Evolutionary conservation across 2,113 vertebrate genomes (phyloP).

Genomic region (Pedionomus torquatus): DNA sequence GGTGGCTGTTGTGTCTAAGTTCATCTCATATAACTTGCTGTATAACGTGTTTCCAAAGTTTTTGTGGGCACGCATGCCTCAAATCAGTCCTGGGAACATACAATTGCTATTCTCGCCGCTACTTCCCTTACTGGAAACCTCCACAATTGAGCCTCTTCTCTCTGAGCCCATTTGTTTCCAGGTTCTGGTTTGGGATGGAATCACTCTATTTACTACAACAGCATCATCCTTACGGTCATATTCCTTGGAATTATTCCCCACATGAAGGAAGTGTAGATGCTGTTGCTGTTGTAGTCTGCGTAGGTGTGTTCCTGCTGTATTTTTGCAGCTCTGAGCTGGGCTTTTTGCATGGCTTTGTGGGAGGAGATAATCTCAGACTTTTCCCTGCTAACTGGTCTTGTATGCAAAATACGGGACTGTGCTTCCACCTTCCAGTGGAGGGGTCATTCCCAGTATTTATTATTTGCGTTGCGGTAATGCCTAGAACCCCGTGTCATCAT

Average conservation of each 20-base stretch:
- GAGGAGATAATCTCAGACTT: neutral
- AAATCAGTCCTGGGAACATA: neutral
- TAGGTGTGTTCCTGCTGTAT: accelerated
- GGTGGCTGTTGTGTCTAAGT: neutral
- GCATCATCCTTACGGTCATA: too few species aligned
- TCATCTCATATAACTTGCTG: neutral
- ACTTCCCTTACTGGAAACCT: neutral
- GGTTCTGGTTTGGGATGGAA: neutral
- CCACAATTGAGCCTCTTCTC: neutral
- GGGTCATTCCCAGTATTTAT: neutral
- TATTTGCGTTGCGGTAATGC: neutral
- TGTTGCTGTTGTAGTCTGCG: neutral
- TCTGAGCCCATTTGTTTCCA: neutral
- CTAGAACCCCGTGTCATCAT: neutral
- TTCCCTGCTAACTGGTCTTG: accelerated
- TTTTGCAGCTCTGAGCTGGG: neutral
- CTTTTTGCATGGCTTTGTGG: accelerated
- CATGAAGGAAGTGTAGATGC: neutral
- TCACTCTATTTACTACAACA: neutral
- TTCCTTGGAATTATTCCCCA: neutral
- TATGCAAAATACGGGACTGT: accelerated
- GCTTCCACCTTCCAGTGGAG: accelerated
- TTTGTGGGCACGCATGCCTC: neutral
- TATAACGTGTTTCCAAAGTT: neutral
- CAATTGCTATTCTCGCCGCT: neutral